These are phyloP conservation scores for Hirtodrosophila trivittata DNA, from an alignment of 2,888 invertebrate species.

Conservation along the genomic window DNA sequence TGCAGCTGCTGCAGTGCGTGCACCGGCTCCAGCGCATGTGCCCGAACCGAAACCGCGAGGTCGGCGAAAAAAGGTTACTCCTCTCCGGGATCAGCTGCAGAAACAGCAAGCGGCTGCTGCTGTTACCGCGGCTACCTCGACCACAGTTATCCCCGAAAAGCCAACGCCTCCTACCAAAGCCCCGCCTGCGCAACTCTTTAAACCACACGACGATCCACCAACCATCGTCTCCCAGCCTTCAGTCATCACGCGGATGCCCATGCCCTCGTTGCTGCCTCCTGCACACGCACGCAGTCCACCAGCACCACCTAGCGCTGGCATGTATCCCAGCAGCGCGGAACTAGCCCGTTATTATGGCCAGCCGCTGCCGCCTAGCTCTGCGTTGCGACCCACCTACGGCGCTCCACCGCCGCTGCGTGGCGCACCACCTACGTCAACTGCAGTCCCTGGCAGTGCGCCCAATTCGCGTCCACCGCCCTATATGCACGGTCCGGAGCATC, in stretches of 20 bases:
- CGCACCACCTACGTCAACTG: constrained; percentile 54
- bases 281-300: constrained; percentile 59
- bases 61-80: constrained; percentile 84
- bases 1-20: constrained; percentile 50
- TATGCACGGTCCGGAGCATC: constrained; percentile 67
- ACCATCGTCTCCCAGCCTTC: constrained; percentile 84
- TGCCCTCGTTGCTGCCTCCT: constrained; percentile 53
- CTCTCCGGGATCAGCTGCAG: constrained; percentile 83
- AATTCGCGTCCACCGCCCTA: constrained; percentile 64
- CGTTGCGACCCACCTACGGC: constrained; percentile 81
- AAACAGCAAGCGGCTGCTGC: constrained; percentile 85
- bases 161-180: constrained; percentile 28
- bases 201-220: constrained; percentile 81
- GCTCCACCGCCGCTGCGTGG: constrained; percentile 82
- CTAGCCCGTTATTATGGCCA: constrained; percentile 77
- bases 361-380: constrained; percentile 60
- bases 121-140: constrained; percentile 83
- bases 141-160: constrained; percentile 23
- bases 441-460: constrained; percentile 30
- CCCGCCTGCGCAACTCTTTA: constrained; percentile 85
- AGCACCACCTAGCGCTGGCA: constrained; percentile 38
- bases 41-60: constrained; percentile 80
- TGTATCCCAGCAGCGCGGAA: constrained; percentile 70
- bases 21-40: constrained; percentile 35
- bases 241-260: constrained; percentile 87